These are phyloP conservation scores for Gryllus bimaculatus DNA, from an alignment of 1,140 invertebrate genomes.

Conservation along the genomic window DNA sequence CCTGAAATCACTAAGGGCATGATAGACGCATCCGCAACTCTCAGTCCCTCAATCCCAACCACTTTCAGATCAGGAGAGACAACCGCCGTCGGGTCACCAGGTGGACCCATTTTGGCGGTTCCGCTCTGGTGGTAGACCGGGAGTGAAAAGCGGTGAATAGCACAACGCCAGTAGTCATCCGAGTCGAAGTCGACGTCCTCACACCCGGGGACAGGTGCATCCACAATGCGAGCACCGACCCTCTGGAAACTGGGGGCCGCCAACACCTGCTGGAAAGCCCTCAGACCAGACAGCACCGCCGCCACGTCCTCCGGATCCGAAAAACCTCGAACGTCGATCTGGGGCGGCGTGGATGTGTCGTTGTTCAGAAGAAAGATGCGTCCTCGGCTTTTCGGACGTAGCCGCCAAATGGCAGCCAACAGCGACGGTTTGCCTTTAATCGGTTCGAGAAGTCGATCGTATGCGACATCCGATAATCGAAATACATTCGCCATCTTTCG, in stretches of 20 bases:
- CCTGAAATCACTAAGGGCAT: slow-evolving; percentile 14
- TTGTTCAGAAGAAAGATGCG: slow-evolving; percentile 52
- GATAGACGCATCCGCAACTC: slow-evolving; percentile 20
- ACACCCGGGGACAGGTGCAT: slow-evolving; percentile 6
- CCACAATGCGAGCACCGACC: slow-evolving; percentile 26
- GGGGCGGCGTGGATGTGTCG: slow-evolving; percentile 64
- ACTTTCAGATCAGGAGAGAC: slow-evolving; percentile 15
- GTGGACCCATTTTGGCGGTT: slow-evolving; percentile 24
- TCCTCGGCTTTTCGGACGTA: slow-evolving; percentile 65
- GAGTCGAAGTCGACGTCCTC: slow-evolving; percentile 24
- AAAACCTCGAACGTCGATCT: slow-evolving; percentile 53
- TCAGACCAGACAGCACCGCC: slow-evolving; percentile 42
- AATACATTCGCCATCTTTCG: slow-evolving; percentile 42
- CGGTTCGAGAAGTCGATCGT: slow-evolving; percentile 39
- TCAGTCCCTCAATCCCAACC: slow-evolving; percentile 13
- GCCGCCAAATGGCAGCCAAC: slow-evolving; percentile 55
- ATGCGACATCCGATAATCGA: slow-evolving; percentile 44
- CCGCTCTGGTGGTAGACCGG: slow-evolving; percentile 28
- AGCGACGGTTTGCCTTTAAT: slow-evolving; percentile 45
- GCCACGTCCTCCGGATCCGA: slow-evolving; percentile 34
- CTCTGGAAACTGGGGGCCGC: slow-evolving; percentile 49
- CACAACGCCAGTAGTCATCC: slow-evolving; percentile 37
- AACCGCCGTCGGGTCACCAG: slow-evolving; percentile 15
- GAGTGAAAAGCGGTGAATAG: slow-evolving; percentile 25
- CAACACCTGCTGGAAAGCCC: slow-evolving; percentile 48